Evolutionary conservation across 1,140 invertebrate genomes (phyloP), one percentile per base, ranked within the genome.

Genomic region (Drosophila jambulina): DNA sequence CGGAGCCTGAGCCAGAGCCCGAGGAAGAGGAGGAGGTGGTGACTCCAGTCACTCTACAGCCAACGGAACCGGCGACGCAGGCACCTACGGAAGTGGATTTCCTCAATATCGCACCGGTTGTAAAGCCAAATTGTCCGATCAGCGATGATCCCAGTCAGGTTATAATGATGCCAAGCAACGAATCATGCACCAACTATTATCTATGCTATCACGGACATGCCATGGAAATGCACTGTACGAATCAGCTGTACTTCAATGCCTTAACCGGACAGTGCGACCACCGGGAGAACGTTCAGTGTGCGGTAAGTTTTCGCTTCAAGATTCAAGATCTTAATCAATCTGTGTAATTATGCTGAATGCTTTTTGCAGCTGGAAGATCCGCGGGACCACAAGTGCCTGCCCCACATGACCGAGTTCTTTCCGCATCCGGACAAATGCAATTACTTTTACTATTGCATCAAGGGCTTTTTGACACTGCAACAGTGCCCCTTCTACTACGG

Each of bases 391-490:
- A 92, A 91, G 45, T 92, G 91, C 51, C 36, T 92, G 54, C 81
- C 83, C 4, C 64, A 91, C 57, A 79, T 91, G 71, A 91, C 80
- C 15, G 84, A 91, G 54, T 92, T 92, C 74, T 92, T 91, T 64
- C 90, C 91, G 4, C 91, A 92, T 78, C 76, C 84, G 46, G 70
- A 77, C 8, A 92, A 92, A 6, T 92, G 91, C 69, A 92, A 91
- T 34, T 92, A 92, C 34, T 92, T 92, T 68, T 91, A 92, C 43
- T 92, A 92, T 36, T 92, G 91, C 78, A 90, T 92, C 46, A 92
- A 90, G 53, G 91, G 91, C 0, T 92, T 79, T 42, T 65, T 91
- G 17, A 92, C 91, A 2, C 43, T 92, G 17, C 91, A 92, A 42
- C 91, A 92, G 56, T 92, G 91, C 42, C 91, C 91, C 49, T 92